Conservation (phyloP, 2,888 invertebrate species). For the Junonia oenone region DNA sequence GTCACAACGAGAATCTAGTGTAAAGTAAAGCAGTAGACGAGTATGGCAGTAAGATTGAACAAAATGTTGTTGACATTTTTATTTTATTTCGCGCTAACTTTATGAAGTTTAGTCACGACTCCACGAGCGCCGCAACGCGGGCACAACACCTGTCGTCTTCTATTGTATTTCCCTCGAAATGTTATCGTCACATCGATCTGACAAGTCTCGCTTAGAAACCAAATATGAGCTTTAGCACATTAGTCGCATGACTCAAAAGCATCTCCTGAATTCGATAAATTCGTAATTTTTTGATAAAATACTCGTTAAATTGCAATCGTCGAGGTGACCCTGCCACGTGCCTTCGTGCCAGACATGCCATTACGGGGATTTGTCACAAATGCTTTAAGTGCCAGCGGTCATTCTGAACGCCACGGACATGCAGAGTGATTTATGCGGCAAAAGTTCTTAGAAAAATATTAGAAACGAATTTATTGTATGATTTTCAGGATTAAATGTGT, state of each 20-base stretch:
- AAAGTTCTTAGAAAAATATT: too few species aligned
- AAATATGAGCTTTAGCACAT: not conserved
- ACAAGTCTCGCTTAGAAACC: not conserved
- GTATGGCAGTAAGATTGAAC: too few species aligned
- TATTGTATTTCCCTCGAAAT: not conserved
- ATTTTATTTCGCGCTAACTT: not conserved
- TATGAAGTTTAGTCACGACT: not conserved
- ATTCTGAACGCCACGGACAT: not conserved
- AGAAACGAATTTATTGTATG: too few species aligned
- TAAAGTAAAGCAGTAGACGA: too few species aligned
- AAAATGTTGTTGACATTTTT: not conserved
- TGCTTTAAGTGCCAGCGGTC: not conserved
- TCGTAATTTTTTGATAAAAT: not conserved
- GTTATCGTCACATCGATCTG: not conserved
- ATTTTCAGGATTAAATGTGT: too few species aligned
- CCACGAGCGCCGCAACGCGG: not conserved
- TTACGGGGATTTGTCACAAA: slow-evolving; percentile 1
- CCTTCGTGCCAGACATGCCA: not conserved
- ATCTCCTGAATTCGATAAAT: not conserved
- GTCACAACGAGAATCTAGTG: too few species aligned
- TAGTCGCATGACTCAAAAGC: not conserved
- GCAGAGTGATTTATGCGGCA: not conserved
- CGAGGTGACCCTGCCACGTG: not conserved
- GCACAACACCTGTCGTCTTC: not conserved
- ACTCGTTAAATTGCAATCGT: not conserved